These are phyloP conservation scores for Coracias cyanogaster DNA, from an alignment of 2,797 vertebrate species.

Conservation along the genomic window DNA sequence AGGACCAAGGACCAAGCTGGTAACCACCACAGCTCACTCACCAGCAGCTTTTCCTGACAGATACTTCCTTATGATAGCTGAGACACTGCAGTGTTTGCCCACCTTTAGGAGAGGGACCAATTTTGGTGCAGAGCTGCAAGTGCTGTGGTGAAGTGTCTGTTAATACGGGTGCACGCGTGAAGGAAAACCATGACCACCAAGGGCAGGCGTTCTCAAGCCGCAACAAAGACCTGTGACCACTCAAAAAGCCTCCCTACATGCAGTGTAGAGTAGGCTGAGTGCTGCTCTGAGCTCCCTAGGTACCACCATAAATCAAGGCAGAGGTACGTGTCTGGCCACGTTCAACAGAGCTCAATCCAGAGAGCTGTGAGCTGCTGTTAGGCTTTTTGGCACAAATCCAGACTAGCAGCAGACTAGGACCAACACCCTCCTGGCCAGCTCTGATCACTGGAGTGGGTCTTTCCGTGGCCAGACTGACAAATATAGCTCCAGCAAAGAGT, in stretches of 20 bases:
- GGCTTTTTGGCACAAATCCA: accelerated
- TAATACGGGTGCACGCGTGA: accelerated
- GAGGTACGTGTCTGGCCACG: no score
- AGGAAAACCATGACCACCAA: background rate
- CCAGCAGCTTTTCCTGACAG: background rate
- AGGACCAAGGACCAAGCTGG: background rate
- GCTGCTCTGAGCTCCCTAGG: background rate
- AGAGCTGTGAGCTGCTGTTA: background rate
- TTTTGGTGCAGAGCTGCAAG: background rate
- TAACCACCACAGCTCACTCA: background rate
- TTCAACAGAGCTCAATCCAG: background rate
- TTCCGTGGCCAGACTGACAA: background rate
- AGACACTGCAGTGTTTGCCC: background rate
- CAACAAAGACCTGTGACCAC: background rate
- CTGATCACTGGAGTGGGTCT: background rate
- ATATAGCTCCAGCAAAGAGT: background rate
- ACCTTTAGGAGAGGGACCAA: background rate
- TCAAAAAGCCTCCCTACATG: background rate
- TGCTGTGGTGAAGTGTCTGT: background rate
- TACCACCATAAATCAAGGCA: background rate
- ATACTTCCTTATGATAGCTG: background rate
- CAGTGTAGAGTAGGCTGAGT: background rate
- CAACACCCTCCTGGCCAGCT: background rate
- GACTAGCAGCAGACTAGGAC: background rate
- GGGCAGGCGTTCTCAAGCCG: background rate